Conservation (phyloP, 2,888 invertebrate genomes). For the Pristionchus maxplancki region DNA sequence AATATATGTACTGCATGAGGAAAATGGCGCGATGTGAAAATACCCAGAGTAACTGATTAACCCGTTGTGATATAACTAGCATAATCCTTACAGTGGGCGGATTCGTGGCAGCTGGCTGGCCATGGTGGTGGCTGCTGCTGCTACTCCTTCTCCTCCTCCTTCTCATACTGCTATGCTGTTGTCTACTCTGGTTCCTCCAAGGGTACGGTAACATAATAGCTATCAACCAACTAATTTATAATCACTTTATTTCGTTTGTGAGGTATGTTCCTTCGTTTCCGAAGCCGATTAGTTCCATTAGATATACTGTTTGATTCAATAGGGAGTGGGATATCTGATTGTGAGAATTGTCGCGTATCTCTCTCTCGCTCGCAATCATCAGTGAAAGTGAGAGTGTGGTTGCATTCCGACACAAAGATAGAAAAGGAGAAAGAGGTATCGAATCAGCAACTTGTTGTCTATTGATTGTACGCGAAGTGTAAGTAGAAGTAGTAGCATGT, state of each 20-base stretch:
- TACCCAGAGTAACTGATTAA: slow-evolving; percentile 37
- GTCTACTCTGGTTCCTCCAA: slow-evolving; percentile 75
- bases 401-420: slow-evolving; percentile 5
- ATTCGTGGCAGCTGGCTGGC: slow-evolving; percentile 75
- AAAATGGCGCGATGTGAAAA: slow-evolving; percentile 33
- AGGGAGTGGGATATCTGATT: neutral
- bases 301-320: slow-evolving; percentile 6
- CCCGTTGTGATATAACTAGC: neutral
- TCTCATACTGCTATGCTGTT: slow-evolving; percentile 75
- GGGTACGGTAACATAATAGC: slow-evolving; percentile 62
- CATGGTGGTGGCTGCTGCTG: slow-evolving; percentile 78
- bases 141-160: slow-evolving; percentile 75
- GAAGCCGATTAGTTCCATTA: neutral
- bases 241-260: neutral
- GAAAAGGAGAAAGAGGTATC: slow-evolving; percentile 12
- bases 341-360: neutral
- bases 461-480: slow-evolving; percentile 1
- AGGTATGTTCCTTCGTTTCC: no score
- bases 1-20: neutral
- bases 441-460: slow-evolving; percentile 19
- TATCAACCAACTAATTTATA: neutral
- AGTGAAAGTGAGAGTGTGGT: neutral
- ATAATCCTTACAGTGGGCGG: slow-evolving; percentile 63
- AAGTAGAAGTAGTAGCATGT: neutral
- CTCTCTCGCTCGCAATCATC: neutral